These are phyloP conservation scores for Plectus sambesii DNA, from an alignment of 1,140 invertebrate genomes.

Conservation along the genomic window DNA sequence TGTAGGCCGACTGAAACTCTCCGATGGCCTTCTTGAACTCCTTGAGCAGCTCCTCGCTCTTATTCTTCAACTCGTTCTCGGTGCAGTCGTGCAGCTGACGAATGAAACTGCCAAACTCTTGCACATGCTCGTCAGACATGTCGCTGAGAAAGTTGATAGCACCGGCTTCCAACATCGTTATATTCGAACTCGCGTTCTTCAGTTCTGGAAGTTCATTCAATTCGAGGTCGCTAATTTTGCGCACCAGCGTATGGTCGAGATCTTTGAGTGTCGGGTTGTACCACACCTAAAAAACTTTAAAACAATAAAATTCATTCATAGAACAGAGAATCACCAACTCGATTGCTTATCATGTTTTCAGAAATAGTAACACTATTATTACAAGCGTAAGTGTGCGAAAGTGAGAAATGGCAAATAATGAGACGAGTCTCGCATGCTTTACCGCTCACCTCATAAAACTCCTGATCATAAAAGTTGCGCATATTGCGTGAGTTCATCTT, in stretches of 20 bases:
- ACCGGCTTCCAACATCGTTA: constrained; percentile 32
- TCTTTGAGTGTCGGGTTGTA: constrained; percentile 38
- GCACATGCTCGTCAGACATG: constrained; percentile 15
- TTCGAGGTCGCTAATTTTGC: constrained; percentile 34
- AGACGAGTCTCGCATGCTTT: too few relatives aligned
- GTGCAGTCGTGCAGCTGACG: constrained; percentile 38
- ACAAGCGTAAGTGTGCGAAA: too few relatives aligned
- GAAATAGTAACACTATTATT: too few relatives aligned
- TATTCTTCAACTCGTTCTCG: constrained; percentile 34
- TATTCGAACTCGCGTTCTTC: constrained; percentile 14
- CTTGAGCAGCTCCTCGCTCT: constrained; percentile 27
- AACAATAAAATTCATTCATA: too few relatives aligned
- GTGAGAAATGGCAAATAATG: too few relatives aligned
- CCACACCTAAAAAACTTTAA: constrained; percentile 34
- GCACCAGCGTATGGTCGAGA: constrained; percentile 33
- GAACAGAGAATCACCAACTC: too few relatives aligned
- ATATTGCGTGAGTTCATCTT: constrained; percentile 43
- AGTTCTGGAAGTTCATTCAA: constrained; percentile 23
- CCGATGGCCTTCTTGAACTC: constrained; percentile 37
- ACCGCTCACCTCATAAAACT: constrained; percentile 41
- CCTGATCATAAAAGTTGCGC: constrained; percentile 44
- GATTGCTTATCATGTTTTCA: too few relatives aligned
- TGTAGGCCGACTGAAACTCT: constrained; percentile 30
- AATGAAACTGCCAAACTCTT: constrained; percentile 29
- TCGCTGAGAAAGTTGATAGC: constrained; percentile 37